These are phyloP conservation scores for Boleophthalmus pectinirostris DNA, from an alignment of 2,113 vertebrate genomes.

Conservation along the genomic window DNA sequence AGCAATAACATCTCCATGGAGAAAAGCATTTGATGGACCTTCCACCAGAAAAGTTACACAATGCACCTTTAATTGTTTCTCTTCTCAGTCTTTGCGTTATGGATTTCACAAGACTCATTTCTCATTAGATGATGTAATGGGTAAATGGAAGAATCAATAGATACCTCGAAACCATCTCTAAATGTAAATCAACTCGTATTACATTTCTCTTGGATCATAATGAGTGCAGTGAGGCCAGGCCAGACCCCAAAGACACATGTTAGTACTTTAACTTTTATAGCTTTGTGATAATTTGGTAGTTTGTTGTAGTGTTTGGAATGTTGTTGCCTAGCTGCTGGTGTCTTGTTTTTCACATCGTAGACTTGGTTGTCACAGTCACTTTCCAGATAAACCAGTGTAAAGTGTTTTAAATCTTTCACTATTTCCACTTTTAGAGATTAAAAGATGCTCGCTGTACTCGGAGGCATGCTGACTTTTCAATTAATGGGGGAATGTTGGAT, in stretches of 20 bases:
- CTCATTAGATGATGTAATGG: not conserved
- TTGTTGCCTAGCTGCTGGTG: slow-evolving; percentile 20
- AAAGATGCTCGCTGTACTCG: not conserved
- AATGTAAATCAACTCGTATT: not conserved
- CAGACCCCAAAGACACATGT: slow-evolving; percentile 11
- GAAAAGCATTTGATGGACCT: too few species aligned
- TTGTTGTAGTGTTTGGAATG: slow-evolving; percentile 19
- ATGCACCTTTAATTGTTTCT: not conserved
- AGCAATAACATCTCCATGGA: too few species aligned
- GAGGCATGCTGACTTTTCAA: not conserved
- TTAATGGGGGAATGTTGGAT: slow-evolving; percentile 38
- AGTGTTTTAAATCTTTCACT: slow-evolving; percentile 1
- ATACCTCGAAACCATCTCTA: not conserved
- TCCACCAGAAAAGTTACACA: too few species aligned
- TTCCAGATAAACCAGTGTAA: slow-evolving; percentile 11
- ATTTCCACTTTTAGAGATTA: not conserved
- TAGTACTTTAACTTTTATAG: slow-evolving; percentile 6
- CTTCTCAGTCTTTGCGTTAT: not conserved
- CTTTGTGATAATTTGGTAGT: not conserved
- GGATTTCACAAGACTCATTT: not conserved
- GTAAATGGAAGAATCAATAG: slow-evolving; percentile 1
- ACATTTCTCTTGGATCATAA: not conserved
- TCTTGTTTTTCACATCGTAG: slow-evolving; percentile 18
- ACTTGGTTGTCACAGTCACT: slow-evolving; percentile 14
- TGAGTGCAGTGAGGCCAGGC: not conserved